These are phyloP conservation scores for Apodemia mormo DNA, from an alignment of 2,888 invertebrate species.

Conservation along the genomic window DNA sequence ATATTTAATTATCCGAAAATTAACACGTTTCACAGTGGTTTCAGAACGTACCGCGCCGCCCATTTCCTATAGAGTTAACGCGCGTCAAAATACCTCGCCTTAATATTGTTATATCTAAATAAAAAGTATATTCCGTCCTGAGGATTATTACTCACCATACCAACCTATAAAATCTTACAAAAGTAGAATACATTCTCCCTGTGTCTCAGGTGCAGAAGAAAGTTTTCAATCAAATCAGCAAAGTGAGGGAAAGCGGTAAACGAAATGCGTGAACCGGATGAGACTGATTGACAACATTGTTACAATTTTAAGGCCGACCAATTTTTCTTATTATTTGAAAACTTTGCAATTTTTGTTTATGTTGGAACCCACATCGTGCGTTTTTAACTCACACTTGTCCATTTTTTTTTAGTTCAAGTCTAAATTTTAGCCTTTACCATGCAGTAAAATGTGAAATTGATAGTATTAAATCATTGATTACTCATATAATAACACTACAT, in stretches of 20 bases:
- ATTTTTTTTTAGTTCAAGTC: too few species aligned
- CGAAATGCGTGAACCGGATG: constrained; percentile 56
- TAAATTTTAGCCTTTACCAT: too few species aligned
- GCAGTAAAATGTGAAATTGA: too few species aligned
- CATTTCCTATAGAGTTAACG: too few species aligned
- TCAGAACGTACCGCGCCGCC: too few species aligned
- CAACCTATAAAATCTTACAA: constrained; percentile 23
- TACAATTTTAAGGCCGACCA: constrained; percentile 46
- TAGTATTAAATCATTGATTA: too few species aligned
- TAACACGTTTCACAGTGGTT: too few species aligned
- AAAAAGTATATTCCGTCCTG: not conserved
- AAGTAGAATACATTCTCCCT: constrained; percentile 31
- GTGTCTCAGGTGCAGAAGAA: constrained; percentile 68
- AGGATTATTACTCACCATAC: constrained; percentile 9
- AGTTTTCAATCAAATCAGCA: constrained; percentile 78
- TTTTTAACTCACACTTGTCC: too few species aligned
- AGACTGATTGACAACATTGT: constrained; percentile 78
- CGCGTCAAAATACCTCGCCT: too few species aligned
- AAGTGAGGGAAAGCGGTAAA: constrained; percentile 57
- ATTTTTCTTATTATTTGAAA: constrained; percentile 51
- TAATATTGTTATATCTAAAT: not conserved
- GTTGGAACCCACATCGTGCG: constrained; percentile 14
- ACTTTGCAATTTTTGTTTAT: constrained; percentile 55
- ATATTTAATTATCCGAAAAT: too few species aligned
- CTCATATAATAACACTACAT: too few species aligned